Evolutionary conservation across 64 coral and sea anemone species (phyloP).

Genomic region (Montipora cactus): DNA sequence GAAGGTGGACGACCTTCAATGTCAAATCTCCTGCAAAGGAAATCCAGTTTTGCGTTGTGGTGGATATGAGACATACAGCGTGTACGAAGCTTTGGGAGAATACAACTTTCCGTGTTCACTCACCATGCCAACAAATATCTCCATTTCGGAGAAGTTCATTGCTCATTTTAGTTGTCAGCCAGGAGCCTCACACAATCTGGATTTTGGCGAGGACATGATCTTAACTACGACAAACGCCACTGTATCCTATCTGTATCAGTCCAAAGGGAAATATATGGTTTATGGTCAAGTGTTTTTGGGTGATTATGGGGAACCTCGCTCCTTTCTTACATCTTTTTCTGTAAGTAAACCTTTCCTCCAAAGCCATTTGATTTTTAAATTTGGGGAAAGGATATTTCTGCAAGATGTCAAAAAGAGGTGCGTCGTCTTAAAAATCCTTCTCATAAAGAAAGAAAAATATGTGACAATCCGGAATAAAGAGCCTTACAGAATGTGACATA

Average conservation of each 20-base stretch:
- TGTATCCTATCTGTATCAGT: constrained; percentile 44
- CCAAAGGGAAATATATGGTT: constrained; percentile 29
- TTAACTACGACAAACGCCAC: constrained; percentile 19
- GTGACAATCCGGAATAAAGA: too few relatives aligned
- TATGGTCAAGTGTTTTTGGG: constrained; percentile 32
- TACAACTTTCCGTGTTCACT: constrained; percentile 46
- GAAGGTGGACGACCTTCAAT: constrained; percentile 27
- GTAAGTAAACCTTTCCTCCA: neutral
- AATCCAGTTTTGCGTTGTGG: constrained; percentile 73
- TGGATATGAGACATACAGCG: constrained; percentile 60
- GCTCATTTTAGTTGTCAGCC: constrained; percentile 16
- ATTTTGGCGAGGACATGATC: constrained; percentile 52
- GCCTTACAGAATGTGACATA: too few relatives aligned
- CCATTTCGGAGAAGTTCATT: constrained; percentile 31
- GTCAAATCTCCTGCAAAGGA: constrained; percentile 68
- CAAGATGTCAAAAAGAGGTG: too few relatives aligned
- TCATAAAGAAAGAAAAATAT: too few relatives aligned
- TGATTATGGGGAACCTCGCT: constrained; percentile 59
- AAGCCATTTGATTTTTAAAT: too few relatives aligned
- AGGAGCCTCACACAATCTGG: constrained; percentile 48
- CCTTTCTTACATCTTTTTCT: neutral
- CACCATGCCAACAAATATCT: constrained; percentile 31
- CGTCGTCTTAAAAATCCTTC: too few relatives aligned
- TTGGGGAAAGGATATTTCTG: too few relatives aligned
- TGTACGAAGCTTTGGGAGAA: constrained; percentile 54